These are phyloP conservation scores for Dysmachus trigonus DNA, from an alignment of 2,888 invertebrate genomes.

Conservation along the genomic window DNA sequence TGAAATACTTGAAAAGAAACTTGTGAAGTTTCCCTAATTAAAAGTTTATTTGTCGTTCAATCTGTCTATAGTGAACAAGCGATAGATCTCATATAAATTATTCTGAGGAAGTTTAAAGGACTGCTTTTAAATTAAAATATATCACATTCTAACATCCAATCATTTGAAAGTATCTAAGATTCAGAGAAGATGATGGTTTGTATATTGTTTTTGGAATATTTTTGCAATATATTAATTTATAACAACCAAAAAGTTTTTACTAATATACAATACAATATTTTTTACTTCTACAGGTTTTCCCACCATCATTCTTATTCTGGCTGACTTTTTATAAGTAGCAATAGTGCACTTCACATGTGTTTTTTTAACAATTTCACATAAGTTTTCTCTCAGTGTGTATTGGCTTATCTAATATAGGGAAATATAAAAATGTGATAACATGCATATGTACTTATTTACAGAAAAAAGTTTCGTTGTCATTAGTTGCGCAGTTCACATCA, in stretches of 20 bases:
- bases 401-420: background rate
- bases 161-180: too few species aligned
- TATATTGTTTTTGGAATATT: too few species aligned
- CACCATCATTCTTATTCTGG: too few species aligned
- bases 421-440: background rate
- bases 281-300: too few species aligned
- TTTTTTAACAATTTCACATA: too few species aligned
- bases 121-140: background rate
- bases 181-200: too few species aligned
- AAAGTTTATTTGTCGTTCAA: background rate
- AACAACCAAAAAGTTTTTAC: too few species aligned
- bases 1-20: background rate
- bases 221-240: too few species aligned
- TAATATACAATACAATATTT: too few species aligned
- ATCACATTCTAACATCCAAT: background rate
- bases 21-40: background rate
- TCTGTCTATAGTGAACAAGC: background rate
- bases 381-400: too few species aligned
- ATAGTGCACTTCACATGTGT: too few species aligned
- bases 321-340: too few species aligned
- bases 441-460: background rate
- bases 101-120: background rate
- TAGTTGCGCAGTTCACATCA: background rate
- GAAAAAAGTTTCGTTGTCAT: background rate
- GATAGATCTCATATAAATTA: background rate